phyloP scores from a whole-genome alignment of 2,888 invertebrate genomes.

The Euphydryas editha region DNA sequence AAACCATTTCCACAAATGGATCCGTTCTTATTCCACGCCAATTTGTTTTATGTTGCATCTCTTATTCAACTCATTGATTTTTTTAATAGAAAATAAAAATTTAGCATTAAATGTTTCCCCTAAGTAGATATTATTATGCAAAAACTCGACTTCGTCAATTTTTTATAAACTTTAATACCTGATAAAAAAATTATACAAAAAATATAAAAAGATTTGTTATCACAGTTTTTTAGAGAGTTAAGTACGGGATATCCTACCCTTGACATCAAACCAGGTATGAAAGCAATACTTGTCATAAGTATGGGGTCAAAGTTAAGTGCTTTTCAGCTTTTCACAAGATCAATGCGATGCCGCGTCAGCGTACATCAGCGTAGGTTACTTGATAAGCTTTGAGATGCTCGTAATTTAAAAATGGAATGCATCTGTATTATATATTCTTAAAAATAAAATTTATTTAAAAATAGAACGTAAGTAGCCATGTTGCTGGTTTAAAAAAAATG shows the following conservation, averaged over 20 bases:
- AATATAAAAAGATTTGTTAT: neutral
- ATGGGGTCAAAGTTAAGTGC: conserved; percentile 32
- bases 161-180: neutral
- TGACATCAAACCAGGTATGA: conserved; percentile 18
- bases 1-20: conserved; percentile 71
- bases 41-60: conserved; percentile 60
- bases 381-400: too few species aligned
- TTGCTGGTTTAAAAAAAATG: too few species aligned
- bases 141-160: neutral
- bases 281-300: conserved; percentile 25
- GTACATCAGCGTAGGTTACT: conserved; percentile 28
- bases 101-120: neutral
- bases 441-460: too few species aligned
- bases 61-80: conserved; percentile 56
- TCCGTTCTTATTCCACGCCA: conserved; percentile 54
- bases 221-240: conserved; percentile 11
- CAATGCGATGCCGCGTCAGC: conserved; percentile 48
- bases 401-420: too few species aligned
- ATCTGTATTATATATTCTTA: too few species aligned
- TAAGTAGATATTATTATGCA: neutral
- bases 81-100: conserved; percentile 9
- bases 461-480: too few species aligned
- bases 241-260: conserved; percentile 35
- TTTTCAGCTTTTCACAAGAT: conserved; percentile 46
- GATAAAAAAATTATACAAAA: neutral